phyloP scores from a whole-genome alignment of 2,113 vertebrate species.

The Xiphophorus hellerii region DNA sequence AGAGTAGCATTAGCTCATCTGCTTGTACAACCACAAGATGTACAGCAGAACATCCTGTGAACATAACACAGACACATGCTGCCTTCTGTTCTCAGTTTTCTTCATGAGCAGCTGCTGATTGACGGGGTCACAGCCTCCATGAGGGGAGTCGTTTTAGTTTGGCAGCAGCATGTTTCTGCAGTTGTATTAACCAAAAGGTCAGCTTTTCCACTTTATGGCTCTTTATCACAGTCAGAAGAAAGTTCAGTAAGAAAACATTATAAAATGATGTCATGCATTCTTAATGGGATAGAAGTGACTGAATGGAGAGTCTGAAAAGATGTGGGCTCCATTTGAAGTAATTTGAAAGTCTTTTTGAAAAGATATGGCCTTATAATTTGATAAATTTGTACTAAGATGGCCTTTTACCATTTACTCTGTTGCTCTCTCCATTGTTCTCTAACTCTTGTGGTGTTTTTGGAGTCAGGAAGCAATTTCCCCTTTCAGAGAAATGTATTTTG shows the following conservation, averaged over 20 bases:
- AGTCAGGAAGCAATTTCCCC: not conserved
- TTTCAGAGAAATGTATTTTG: not conserved
- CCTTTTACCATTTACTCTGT: not conserved
- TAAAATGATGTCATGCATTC: slow-evolving; percentile 16
- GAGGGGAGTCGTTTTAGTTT: slow-evolving; percentile 21
- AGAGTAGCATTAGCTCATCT: slow-evolving; percentile 1
- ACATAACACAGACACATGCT: slow-evolving; percentile 6
- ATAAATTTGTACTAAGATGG: not conserved
- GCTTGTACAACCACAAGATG: slow-evolving; percentile 14
- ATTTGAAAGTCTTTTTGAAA: slow-evolving; percentile 20
- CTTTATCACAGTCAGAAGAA: slow-evolving; percentile 11
- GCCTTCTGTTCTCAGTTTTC: not conserved
- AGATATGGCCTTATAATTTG: slow-evolving; percentile 1
- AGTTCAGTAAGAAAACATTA: slow-evolving; percentile 3
- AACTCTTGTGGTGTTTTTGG: not conserved
- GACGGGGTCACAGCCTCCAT: slow-evolving; percentile 21
- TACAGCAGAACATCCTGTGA: not conserved
- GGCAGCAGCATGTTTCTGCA: not conserved
- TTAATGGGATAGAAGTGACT: slow-evolving; percentile 3
- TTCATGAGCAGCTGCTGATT: not conserved
- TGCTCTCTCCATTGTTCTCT: not conserved
- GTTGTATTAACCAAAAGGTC: slow-evolving; percentile 3
- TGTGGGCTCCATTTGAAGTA: slow-evolving; percentile 18
- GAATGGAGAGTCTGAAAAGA: slow-evolving; percentile 28
- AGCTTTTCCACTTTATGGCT: not conserved